Base-by-base conservation (phyloP, 2,888 invertebrate species). In the Imbricaverruca yamaguchii region DNA sequence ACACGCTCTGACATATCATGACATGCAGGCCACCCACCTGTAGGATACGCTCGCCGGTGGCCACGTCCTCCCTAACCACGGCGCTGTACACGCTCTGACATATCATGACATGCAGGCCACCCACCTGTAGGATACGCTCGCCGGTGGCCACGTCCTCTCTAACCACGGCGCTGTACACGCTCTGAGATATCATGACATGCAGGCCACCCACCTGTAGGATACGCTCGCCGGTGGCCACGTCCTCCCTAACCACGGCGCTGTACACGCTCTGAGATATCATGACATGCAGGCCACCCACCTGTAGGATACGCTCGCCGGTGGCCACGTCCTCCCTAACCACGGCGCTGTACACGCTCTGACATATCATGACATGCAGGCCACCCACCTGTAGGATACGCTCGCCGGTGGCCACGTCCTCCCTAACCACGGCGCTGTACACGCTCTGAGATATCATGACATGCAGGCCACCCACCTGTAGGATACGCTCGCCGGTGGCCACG, bases 401-500 rank as follows among this genome's bases (percentile, higher is more conserved):
- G 57, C 93, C 93, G 57, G 91, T 88, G 84, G 90, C 88, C 0
- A 93, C 92, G 88, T 95, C 94, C 88, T 98, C 97, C 81, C 91
- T 90, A 77, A 95, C 91, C 82, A 92, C 90, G 18, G 93, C 92
- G 80, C 90, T 91, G 87, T 95, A 96, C 4, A 92, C 90, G 81
- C 91, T 88, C 87, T 94, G n/a, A n/a, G 94, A 80, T 90, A 39
- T 39, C 39, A 39, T 1, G 39, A 39, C 39, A 39, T 39, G 39
- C 39, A 39, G 39, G 39, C 39, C 89, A 88, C 96, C 96, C 81
- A 90, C 89, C 0, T 96, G 96, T 12, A 92, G 90, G 87, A 96
- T 96, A 87, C 96, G 96, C 87, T 96, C 96, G 85, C 92, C 92
- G 88, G 96, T 88, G 84, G 90, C 88, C 0, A 93, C 92, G 88